Conservation (phyloP, 1,140 invertebrate species). For the Ptiloglossa arizonensis region DNA sequence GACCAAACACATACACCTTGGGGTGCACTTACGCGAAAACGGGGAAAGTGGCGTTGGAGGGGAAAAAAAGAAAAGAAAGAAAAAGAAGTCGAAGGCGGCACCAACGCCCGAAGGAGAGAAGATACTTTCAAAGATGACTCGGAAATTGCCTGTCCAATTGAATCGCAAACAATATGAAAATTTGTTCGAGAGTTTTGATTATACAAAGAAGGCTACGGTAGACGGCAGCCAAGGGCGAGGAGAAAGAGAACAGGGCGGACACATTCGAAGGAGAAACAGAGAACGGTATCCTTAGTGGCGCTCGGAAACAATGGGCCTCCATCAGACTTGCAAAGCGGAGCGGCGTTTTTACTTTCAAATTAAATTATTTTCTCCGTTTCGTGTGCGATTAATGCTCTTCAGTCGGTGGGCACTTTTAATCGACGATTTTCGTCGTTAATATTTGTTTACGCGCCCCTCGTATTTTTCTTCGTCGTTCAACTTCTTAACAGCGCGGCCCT, state of each 20-base stretch:
- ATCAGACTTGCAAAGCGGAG: slow-evolving; percentile 80
- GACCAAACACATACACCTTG: slow-evolving; percentile 42
- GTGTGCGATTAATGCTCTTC: slow-evolving; percentile 78
- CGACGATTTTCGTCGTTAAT: slow-evolving; percentile 59
- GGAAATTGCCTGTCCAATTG: slow-evolving; percentile 80
- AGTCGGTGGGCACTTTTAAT: slow-evolving; percentile 69
- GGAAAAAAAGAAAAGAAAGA: slow-evolving; percentile 1
- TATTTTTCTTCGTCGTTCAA: not conserved
- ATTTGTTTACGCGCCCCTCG: slow-evolving; percentile 28
- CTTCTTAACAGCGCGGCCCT: not conserved
- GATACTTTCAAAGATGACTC: slow-evolving; percentile 77
- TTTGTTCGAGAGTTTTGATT: slow-evolving; percentile 81
- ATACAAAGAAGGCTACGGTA: slow-evolving; percentile 76
- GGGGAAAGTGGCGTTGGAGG: slow-evolving; percentile 47
- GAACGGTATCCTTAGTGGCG: slow-evolving; percentile 75
- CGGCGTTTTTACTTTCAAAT: slow-evolving; percentile 79
- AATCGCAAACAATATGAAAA: slow-evolving; percentile 82
- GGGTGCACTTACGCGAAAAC: slow-evolving; percentile 47
- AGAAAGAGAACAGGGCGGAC: slow-evolving; percentile 51
- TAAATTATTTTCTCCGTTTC: slow-evolving; percentile 79
- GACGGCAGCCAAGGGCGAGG: slow-evolving; percentile 38
- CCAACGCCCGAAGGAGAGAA: slow-evolving; percentile 56
- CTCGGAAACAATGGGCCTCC: slow-evolving; percentile 77
- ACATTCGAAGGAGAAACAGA: slow-evolving; percentile 67
- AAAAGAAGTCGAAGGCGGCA: slow-evolving; percentile 27